A percentile compares a stretch with the other conserved stretches of the same genome.
Evolutionary conservation across 2,113 vertebrate genomes (phyloP).

Genomic region (Bubo blakistoni): DNA sequence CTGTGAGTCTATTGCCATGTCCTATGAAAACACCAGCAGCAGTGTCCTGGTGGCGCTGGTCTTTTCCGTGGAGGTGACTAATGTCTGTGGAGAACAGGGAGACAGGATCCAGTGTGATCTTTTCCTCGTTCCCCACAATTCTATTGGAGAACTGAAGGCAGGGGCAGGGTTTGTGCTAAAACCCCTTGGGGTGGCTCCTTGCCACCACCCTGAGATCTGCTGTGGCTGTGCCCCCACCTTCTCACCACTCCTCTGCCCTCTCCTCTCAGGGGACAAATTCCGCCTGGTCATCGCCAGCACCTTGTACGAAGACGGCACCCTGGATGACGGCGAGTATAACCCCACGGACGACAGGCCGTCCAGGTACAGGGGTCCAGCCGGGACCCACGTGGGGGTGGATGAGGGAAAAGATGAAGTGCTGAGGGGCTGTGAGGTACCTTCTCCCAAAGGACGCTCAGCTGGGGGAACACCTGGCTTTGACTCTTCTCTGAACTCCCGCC

Average conservation of each 20-base stretch:
- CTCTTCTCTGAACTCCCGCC: background rate
- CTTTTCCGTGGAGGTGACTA: rapidly evolving
- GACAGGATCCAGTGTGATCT: background rate
- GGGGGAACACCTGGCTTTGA: rapidly evolving
- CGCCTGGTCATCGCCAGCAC: constrained; percentile 96
- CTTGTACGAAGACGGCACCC: constrained; percentile 93
- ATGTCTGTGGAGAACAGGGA: rapidly evolving
- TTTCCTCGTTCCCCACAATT: rapidly evolving
- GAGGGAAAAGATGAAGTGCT: background rate
- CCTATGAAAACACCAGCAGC: background rate
- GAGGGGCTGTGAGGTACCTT: background rate
- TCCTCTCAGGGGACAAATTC: constrained; percentile 90
- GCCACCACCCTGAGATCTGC: background rate
- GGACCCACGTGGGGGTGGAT: rapidly evolving
- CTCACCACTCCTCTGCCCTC: background rate
- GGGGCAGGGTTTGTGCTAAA: background rate
- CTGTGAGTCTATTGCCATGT: rapidly evolving
- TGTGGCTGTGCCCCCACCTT: background rate
- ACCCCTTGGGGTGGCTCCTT: background rate
- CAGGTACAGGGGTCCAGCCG: constrained; percentile 62
- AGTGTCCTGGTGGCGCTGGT: background rate
- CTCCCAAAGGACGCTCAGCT: background rate
- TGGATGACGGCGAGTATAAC: constrained; percentile 95
- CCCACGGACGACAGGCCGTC: constrained; percentile 94
- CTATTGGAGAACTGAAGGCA: background rate